phyloP scores from a whole-genome alignment of 2,888 invertebrate species.

The Drosophila peninsularis region DNA sequence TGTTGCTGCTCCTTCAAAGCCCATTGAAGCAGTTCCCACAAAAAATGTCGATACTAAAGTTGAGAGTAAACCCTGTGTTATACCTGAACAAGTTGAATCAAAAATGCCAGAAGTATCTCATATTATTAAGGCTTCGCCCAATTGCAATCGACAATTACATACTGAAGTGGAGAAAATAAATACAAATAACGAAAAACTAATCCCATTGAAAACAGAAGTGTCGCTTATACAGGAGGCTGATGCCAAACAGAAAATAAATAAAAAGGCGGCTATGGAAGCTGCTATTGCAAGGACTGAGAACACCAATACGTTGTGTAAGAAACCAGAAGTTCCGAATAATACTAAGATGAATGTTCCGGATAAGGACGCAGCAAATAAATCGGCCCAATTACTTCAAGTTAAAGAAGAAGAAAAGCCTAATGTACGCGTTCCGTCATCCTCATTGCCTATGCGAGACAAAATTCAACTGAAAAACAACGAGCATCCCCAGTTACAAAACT shows the following conservation, averaged over 20 bases:
- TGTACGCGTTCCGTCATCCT: conserved; percentile 33
- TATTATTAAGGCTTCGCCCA: conserved; percentile 8
- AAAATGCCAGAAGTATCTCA: conserved; percentile 12
- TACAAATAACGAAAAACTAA: conserved; percentile 17
- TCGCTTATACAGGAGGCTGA: conserved; percentile 28
- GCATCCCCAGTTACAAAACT: conserved; percentile 75
- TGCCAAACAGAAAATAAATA: conserved; percentile 51
- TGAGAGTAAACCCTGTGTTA: conserved; percentile 1
- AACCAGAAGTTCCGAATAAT: conserved; percentile 33
- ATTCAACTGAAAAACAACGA: conserved; percentile 72
- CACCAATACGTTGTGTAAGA: conserved; percentile 35
- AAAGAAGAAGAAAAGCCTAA: conserved; percentile 79
- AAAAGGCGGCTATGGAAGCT: conserved; percentile 42
- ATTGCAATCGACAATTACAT: conserved; percentile 9
- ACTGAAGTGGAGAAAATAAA: conserved; percentile 26
- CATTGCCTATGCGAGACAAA: conserved; percentile 69
- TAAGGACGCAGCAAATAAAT: conserved; percentile 43
- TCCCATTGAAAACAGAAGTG: conserved; percentile 18
- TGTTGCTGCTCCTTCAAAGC: conserved; percentile 1
- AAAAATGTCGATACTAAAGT: conserved; percentile 8
- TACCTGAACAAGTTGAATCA: conserved; percentile 2
- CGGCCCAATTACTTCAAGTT: conserved; percentile 68
- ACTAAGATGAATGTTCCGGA: conserved; percentile 43
- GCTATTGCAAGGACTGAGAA: conserved; percentile 36
- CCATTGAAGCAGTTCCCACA: background rate